Evolutionary conservation across 2,113 vertebrate genomes (phyloP), one percentile per base, ranked within the genome.

Genomic region (Blennius ocellaris): DNA sequence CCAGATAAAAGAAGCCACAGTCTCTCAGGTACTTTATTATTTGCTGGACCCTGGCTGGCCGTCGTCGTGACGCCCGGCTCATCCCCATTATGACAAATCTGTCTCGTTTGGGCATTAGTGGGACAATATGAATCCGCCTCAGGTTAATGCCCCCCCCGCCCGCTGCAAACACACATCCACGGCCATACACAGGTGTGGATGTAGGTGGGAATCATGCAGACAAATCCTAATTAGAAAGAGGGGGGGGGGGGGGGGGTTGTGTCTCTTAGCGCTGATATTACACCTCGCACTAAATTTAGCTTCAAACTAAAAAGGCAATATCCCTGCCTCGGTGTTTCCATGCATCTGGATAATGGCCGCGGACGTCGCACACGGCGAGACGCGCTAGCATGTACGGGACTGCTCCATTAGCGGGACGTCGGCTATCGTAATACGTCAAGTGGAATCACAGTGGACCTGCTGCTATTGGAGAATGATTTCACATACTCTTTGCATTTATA

Each of bases 21-120:
- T 80, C 72, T 85, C 79, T 83, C 74, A 78, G 69, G 80, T 87
- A 81, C 81, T 91, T 85, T 83, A 82, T 87, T 83, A 89, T 84
- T 81, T 87, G 76, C 64, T 54, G 56, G 76, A 78, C 67, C 61
- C 21, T 8, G 69, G 41, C 80, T 69, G 74, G 73, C 63, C 55
- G 49, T 55, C 78, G 57, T 68, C 54, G 55, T 69, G 55, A 82
- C 61, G 77, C 71, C 79, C 43, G 74, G 57, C 82, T 82, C 83
- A 69, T 68, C 79, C 63, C 71, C 73, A 85, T 86, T 79, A 87
- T 86, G 84, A 89, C 84, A 83, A 84, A 89, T 86, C 70, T 80
- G 70, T 83, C 81, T 87, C 37, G 43, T 80, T 78, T 74, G 48
- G 50, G 68, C 76, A 60, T 83, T 76, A 85, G 73, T 69, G 49